Conservation (phyloP, 1,140 invertebrate genomes). For the Agrilus planipennis region DNA sequence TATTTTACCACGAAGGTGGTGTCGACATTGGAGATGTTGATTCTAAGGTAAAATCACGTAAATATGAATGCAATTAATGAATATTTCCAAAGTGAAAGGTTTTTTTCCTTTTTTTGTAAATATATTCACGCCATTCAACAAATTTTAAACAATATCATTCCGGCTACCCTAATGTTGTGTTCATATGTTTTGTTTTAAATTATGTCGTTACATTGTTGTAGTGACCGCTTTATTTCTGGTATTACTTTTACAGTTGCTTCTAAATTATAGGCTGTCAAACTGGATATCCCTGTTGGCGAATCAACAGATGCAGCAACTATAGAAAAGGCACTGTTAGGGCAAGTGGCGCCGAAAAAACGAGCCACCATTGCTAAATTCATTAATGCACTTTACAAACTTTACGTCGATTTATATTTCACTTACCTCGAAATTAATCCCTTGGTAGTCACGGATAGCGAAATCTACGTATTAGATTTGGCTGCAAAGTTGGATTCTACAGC, state of each 20-base stretch:
- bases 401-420: conserved; percentile 91
- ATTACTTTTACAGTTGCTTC: too few species aligned
- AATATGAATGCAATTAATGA: too few species aligned
- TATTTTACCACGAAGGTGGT: conserved; percentile 96
- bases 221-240: too few species aligned
- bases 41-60: too few species aligned
- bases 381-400: conserved; percentile 72
- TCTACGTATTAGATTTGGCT: conserved; percentile 92
- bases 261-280: too few species aligned
- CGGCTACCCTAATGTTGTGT: too few species aligned
- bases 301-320: conserved; percentile 47
- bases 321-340: conserved; percentile 49
- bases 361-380: conserved; percentile 76
- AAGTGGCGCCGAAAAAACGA: conserved; percentile 54
- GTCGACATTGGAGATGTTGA: conserved; percentile 99
- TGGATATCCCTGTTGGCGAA: conserved; percentile 62
- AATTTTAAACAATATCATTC: too few species aligned
- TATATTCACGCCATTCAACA: too few species aligned
- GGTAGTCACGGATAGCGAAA: conserved; percentile 70
- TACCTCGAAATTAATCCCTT: conserved; percentile 99
- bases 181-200: too few species aligned
- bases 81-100: too few species aligned
- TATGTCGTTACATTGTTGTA: too few species aligned
- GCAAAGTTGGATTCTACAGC: conserved; percentile 98
- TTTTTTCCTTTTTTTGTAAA: too few species aligned